Conservation (phyloP, 2,113 vertebrate species). For the Callorhinus ursinus region DNA sequence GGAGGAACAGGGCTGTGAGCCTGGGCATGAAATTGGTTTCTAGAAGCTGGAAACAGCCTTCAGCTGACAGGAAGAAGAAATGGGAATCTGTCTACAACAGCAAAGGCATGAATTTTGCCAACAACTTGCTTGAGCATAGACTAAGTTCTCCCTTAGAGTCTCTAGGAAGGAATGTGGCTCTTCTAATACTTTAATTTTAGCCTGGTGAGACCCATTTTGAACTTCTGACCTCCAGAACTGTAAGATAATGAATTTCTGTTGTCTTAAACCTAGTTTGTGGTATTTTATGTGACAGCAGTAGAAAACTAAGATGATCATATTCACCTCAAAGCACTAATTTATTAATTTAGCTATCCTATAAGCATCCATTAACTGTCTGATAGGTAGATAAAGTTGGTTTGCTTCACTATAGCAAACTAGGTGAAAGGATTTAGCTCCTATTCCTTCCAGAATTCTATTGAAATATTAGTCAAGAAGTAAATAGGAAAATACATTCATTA, state of each 20-base stretch:
- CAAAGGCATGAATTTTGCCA: not conserved
- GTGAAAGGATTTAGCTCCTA: not conserved
- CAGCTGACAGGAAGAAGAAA: not conserved
- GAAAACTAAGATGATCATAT: not conserved
- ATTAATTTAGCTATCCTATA: not conserved
- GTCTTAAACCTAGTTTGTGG: not conserved
- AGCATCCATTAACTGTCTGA: not conserved
- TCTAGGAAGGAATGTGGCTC: not conserved
- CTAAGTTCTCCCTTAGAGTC: not conserved
- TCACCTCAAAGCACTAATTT: not conserved
- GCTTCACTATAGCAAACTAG: not conserved
- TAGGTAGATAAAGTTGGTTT: not conserved
- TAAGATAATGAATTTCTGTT: not conserved
- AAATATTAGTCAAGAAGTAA: slow-evolving; percentile 22
- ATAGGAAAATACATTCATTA: not conserved
- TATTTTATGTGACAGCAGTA: not conserved
- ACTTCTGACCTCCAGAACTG: not conserved
- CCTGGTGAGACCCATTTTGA: not conserved
- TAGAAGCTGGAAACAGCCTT: not conserved
- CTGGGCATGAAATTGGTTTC: not conserved
- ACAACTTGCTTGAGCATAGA: not conserved
- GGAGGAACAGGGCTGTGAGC: not conserved
- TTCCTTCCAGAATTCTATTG: not conserved
- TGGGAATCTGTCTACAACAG: not conserved
- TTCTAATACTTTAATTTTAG: not conserved